Evolutionary conservation across 2,888 invertebrate genomes (phyloP).

Genomic region (Rugalucina vietnamica): DNA sequence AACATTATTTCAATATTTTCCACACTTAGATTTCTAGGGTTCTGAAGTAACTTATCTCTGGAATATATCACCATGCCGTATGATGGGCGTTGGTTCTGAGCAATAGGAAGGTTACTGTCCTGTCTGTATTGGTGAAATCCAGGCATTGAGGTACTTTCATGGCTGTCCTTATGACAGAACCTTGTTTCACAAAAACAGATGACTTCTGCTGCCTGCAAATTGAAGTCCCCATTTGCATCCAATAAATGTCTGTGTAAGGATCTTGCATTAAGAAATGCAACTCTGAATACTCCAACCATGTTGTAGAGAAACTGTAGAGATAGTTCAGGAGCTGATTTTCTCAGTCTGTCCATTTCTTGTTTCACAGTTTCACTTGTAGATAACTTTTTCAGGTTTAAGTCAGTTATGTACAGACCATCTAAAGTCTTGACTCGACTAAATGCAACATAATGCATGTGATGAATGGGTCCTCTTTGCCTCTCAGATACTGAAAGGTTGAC

Average conservation of each 20-base stretch:
- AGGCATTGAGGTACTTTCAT: neutral
- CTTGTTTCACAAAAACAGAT: constrained; percentile 48
- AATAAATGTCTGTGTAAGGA: constrained; percentile 46
- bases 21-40: neutral
- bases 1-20: neutral
- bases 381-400: constrained; percentile 33
- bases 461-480: neutral
- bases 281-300: neutral
- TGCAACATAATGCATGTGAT: constrained; percentile 56
- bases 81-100: neutral
- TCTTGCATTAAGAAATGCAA: constrained; percentile 43
- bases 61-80: neutral
- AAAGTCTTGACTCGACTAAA: constrained; percentile 29
- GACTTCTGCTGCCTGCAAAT: constrained; percentile 26
- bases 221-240: constrained; percentile 35
- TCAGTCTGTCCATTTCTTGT: constrained; percentile 29
- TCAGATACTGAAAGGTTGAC: constrained; percentile 24
- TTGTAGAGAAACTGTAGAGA: neutral
- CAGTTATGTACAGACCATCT: constrained; percentile 25
- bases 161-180: neutral
- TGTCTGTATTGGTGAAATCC: neutral
- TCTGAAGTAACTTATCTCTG: neutral
- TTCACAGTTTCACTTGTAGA: constrained; percentile 14
- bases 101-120: neutral
- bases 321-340: neutral